Evolutionary conservation across 35 echinoderm and acorn worm genomes (phyloP).

Genomic region (Ptychodera flava): DNA sequence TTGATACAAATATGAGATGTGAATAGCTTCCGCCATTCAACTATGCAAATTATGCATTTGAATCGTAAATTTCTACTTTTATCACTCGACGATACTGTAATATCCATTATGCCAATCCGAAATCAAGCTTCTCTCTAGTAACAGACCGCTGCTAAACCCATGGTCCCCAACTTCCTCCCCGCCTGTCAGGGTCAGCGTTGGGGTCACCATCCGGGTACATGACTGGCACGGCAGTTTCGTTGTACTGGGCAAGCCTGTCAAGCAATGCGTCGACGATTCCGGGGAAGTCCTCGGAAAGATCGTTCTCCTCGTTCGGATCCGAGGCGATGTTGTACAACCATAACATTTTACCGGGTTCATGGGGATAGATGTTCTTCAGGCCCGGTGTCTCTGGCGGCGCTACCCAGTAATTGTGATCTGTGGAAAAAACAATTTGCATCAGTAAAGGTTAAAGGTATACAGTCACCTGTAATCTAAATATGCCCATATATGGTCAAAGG

Average conservation of each 20-base stretch:
- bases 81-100: no score
- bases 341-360: conserved; percentile 32
- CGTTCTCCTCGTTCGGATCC: conserved; percentile 57
- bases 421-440: background rate
- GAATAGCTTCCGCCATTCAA: no score
- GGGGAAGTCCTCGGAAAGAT: conserved; percentile 50
- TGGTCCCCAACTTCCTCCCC: conserved; percentile 36
- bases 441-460: no score
- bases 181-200: conserved; percentile 24
- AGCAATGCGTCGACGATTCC: conserved; percentile 34
- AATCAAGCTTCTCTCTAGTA: no score
- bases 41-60: no score
- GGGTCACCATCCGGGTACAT: background rate
- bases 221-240: conserved; percentile 42
- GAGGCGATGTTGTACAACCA: conserved; percentile 80
- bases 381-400: conserved; percentile 46
- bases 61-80: no score
- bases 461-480: no score
- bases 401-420: conserved; percentile 63
- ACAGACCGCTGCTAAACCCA: no score
- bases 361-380: conserved; percentile 11
- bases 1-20: no score
- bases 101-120: no score
- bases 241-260: conserved; percentile 34
- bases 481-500: no score